These are phyloP conservation scores for Coleophora flavipennella DNA, from an alignment of 2,888 invertebrate species.

Conservation along the genomic window DNA sequence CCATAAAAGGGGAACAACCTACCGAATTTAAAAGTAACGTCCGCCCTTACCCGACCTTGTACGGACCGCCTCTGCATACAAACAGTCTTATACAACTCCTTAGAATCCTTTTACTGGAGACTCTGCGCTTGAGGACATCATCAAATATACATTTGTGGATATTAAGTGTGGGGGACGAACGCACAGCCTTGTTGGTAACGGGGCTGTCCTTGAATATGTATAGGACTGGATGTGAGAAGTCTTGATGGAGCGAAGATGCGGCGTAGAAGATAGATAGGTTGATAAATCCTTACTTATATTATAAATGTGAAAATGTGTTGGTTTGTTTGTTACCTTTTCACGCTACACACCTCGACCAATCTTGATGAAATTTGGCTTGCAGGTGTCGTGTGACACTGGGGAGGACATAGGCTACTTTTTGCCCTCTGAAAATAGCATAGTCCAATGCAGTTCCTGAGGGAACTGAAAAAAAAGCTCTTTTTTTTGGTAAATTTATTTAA, in stretches of 20 bases:
- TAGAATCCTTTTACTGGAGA: constrained; percentile 33
- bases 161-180: constrained; percentile 36
- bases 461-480: no score
- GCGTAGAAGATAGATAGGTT: background rate
- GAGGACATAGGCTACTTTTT: no score
- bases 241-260: background rate
- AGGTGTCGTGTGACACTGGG: no score
- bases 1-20: constrained; percentile 25
- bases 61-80: constrained; percentile 35
- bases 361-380: no score
- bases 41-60: constrained; percentile 6
- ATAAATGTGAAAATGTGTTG: no score
- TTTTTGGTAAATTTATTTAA: no score
- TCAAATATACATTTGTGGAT: constrained; percentile 62
- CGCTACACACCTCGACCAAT: no score
- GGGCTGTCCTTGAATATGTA: constrained; percentile 43
- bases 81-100: constrained; percentile 38
- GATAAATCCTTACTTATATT: no score
- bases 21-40: constrained; percentile 25
- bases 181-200: constrained; percentile 23
- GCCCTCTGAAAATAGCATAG: no score
- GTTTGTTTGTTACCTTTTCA: no score
- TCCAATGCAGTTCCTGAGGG: no score
- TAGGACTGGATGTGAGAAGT: constrained; percentile 15
- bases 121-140: constrained; percentile 38